Evolutionary conservation across 2,113 vertebrate species (phyloP).

Genomic region (Jaculus jaculus): DNA sequence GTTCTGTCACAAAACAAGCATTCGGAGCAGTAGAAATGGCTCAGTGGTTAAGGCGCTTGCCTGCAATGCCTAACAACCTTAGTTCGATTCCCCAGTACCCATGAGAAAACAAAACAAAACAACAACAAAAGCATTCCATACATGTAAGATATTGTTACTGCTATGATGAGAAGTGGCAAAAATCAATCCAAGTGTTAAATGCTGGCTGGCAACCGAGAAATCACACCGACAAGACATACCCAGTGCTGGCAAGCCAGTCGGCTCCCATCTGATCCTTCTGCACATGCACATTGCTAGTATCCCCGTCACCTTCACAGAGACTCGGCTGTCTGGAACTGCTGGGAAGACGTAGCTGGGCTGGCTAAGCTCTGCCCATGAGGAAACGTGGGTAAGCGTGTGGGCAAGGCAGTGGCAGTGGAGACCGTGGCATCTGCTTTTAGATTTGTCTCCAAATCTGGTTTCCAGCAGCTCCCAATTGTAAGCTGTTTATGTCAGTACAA

Average conservation of each 20-base stretch:
- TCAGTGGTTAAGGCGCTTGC: no score
- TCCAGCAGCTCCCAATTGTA: not conserved
- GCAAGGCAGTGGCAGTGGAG: not conserved
- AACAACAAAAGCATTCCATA: not conserved
- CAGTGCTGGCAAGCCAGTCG: not conserved
- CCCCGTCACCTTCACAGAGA: not conserved
- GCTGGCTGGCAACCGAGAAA: not conserved
- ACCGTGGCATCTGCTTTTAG: not conserved
- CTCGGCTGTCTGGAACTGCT: no score
- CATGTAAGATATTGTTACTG: not conserved
- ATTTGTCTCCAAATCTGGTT: not conserved
- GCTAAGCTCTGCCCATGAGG: not conserved
- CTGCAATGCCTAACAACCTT: no score
- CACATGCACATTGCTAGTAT: not conserved
- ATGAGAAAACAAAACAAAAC: no score
- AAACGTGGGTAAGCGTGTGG: not conserved
- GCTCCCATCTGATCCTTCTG: not conserved
- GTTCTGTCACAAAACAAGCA: not conserved
- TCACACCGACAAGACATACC: not conserved
- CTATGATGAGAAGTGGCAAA: not conserved
- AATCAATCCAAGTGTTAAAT: slow-evolving; percentile 2
- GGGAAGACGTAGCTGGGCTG: not conserved
- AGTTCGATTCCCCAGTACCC: no score
- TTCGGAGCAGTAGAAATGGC: no score
- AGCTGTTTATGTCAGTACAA: not conserved